Percentiles rank a stretch among this genome's conserved stretches.
These are phyloP conservation scores for Cichladusa arquata DNA, from an alignment of 2,113 vertebrate species.

Conservation along the genomic window DNA sequence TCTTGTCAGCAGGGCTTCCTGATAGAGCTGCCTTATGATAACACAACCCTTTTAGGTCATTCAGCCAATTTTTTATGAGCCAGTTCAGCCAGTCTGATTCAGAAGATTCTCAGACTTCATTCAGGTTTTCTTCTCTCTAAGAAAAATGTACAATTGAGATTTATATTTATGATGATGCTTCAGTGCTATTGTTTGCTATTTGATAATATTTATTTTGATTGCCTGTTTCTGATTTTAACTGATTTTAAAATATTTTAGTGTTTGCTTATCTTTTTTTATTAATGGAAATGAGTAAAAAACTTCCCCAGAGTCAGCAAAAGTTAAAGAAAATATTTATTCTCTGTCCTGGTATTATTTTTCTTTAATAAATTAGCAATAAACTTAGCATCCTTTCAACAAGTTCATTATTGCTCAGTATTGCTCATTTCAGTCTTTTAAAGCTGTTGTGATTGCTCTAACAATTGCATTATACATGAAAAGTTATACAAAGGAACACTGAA, in stretches of 20 bases:
- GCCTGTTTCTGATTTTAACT: not conserved
- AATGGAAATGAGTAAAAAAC: not conserved
- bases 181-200: not conserved
- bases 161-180: not conserved
- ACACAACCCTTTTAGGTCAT: not conserved
- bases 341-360: not conserved
- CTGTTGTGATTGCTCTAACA: not conserved
- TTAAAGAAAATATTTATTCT: not conserved
- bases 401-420: not conserved
- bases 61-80: not conserved
- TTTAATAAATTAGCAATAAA: not conserved
- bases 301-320: not conserved
- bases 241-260: not conserved
- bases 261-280: not conserved
- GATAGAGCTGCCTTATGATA: not conserved
- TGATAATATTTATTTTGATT: not conserved
- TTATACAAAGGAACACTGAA: not conserved
- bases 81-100: not conserved
- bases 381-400: not conserved
- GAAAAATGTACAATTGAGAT: not conserved
- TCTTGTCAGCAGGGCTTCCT: constrained; percentile 13
- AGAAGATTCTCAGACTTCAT: not conserved
- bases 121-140: not conserved
- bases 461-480: not conserved
- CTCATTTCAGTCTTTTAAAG: not conserved